These are phyloP conservation scores for Nudaria mundana DNA, from an alignment of 2,888 invertebrate genomes.

Conservation along the genomic window DNA sequence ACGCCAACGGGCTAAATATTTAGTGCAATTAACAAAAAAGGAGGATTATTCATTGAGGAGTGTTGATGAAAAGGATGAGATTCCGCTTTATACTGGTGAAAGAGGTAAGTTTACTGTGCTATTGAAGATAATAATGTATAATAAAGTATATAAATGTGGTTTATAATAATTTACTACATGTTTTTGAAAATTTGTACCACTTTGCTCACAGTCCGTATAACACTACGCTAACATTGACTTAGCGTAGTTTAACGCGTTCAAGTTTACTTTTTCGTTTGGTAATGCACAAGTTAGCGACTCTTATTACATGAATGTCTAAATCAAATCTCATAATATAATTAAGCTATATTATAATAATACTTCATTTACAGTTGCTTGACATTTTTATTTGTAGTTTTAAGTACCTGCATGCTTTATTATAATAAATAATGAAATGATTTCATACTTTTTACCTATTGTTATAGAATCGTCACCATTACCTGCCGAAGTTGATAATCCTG, in stretches of 20 bases:
- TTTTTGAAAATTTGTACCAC: no score
- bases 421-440: background rate
- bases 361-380: background rate
- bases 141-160: slow-evolving; percentile 5
- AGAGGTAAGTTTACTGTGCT: slow-evolving; percentile 8
- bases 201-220: no score
- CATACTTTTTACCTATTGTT: background rate
- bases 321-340: no score
- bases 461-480: background rate
- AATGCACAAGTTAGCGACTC: background rate
- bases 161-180: background rate
- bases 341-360: no score
- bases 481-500: background rate
- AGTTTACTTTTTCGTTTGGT: background rate
- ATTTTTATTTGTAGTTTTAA: no score
- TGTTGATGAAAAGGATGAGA: slow-evolving; percentile 7
- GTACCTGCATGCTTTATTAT: background rate
- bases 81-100: slow-evolving; percentile 9
- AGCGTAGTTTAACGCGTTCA: background rate
- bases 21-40: slow-evolving; percentile 5
- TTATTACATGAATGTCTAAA: no score
- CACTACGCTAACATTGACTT: no score
- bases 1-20: slow-evolving; percentile 7
- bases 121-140: slow-evolving; percentile 1
- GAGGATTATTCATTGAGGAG: slow-evolving; percentile 11